Base-by-base conservation (phyloP, 1,140 invertebrate species). In the Diachasmimorpha longicaudata region DNA sequence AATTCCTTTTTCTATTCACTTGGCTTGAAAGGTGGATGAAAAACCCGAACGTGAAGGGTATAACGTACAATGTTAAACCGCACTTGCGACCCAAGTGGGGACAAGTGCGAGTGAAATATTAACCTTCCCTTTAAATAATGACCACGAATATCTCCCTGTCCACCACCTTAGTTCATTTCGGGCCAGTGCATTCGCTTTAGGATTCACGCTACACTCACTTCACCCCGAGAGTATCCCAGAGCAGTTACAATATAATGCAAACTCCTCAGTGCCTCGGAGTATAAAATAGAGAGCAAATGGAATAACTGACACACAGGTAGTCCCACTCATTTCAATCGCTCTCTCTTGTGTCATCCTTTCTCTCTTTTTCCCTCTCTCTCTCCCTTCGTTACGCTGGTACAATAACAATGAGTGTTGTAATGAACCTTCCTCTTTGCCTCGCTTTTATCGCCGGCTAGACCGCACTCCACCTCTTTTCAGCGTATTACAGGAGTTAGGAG, bases 61-160 rank as follows among this genome's bases (percentile, higher is more conserved):
- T 31, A 14, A 63, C 58, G 23, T 63, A 63, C 19, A 25, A 25
- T 31, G 23, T 63, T 63, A 63, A 63, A 25, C 21, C 58, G 23
- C 58, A 63, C 23, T 31, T 25, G 58, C 4, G 58, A 63, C 23
- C 23, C 5, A 4, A 42, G 58, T 31, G 36, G 36, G 31, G 66
- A 37, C 36, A 39, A 68, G 66, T 68, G 13, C 36, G 23, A 68
- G 66, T 68, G 36, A 68, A 68, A 68, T 68, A 68, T 68, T 37
- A 4, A 39, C 10, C 31, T 39, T 37, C 66, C 14, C 66, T 39
- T 42, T 39, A 68, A 68, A 68, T 68, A 68, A 37, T 39, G 31
- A 68, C 31, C 31, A 14, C 2, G 58, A 63, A 63, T 63, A 31
- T 63, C 58, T 63, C 58, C 23, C 23, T 63, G 21, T 68, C 36